Conservation (phyloP, 2,797 vertebrate species). For the Phrynocephalus forsythii region DNA sequence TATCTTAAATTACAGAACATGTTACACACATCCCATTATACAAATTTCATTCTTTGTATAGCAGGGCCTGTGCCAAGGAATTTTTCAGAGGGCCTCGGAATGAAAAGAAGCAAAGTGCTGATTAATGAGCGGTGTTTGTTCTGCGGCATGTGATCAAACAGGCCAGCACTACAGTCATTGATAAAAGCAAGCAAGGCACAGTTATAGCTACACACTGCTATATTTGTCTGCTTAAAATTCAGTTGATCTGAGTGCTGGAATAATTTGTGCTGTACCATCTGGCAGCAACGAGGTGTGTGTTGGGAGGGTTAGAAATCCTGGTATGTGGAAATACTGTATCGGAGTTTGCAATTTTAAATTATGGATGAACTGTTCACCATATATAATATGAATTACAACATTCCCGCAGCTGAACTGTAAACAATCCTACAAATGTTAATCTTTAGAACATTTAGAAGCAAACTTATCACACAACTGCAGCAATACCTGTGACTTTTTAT, state of each 20-base stretch:
- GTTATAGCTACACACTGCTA: slow-evolving; percentile 8
- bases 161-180: slow-evolving; percentile 41
- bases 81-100: slow-evolving; percentile 35
- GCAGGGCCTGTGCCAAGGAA: slow-evolving; percentile 47
- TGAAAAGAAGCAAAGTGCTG: slow-evolving; percentile 32
- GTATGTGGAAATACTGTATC: slow-evolving; percentile 55
- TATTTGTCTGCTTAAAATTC: slow-evolving; percentile 77
- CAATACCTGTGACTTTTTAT: slow-evolving; percentile 36
- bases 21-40: neutral
- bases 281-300: slow-evolving; percentile 63
- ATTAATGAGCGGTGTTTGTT: slow-evolving; percentile 49
- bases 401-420: slow-evolving; percentile 57
- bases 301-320: slow-evolving; percentile 50
- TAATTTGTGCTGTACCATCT: slow-evolving; percentile 77
- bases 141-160: slow-evolving; percentile 55
- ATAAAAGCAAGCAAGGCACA: slow-evolving; percentile 62
- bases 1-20: slow-evolving; percentile 47
- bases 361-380: slow-evolving; percentile 19
- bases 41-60: slow-evolving; percentile 34
- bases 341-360: slow-evolving; percentile 58
- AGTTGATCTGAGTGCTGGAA: slow-evolving; percentile 68
- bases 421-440: slow-evolving; percentile 54
- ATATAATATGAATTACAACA: slow-evolving; percentile 43
- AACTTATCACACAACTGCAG: slow-evolving; percentile 31
- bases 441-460: slow-evolving; percentile 48